Percentiles rank a stretch among this genome's conserved stretches.
phyloP scores from a whole-genome alignment of 2,113 vertebrate genomes.

The Antigone vipio region DNA sequence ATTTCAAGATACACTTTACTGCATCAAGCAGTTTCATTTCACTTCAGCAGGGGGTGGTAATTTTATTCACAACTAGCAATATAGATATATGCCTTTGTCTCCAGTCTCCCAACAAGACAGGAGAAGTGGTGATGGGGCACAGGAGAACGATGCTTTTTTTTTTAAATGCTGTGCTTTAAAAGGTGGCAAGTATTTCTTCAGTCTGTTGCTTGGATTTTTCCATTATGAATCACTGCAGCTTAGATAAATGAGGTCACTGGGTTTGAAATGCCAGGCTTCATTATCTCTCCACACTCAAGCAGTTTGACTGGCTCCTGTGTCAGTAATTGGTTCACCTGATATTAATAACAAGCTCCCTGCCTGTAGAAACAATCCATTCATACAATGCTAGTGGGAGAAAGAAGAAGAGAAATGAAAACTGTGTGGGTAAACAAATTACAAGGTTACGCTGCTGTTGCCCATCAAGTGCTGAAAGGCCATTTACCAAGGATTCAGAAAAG shows the following conservation, averaged over 20 bases:
- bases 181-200: not conserved
- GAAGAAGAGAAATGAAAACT: not conserved
- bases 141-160: not conserved
- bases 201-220: not conserved
- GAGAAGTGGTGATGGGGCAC: not conserved
- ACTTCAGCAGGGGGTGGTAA: not conserved
- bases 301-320: not conserved
- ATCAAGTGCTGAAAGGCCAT: not conserved
- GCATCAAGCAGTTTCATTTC: not conserved
- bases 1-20: not conserved
- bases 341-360: constrained; percentile 9
- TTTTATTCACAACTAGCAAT: not conserved
- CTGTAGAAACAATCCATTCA: not conserved
- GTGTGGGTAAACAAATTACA: not conserved
- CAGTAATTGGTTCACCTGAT: constrained; percentile 34
- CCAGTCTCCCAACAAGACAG: not conserved
- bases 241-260: constrained; percentile 22
- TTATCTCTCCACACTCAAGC: constrained; percentile 30
- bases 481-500: not conserved
- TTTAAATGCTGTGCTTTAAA: not conserved
- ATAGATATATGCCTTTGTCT: not conserved
- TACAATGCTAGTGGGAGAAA: not conserved
- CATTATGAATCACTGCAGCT: not conserved
- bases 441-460: not conserved
- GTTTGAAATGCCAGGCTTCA: constrained; percentile 28